phyloP scores from a whole-genome alignment of 2,797 vertebrate genomes.

The Prunella strophiata region DNA sequence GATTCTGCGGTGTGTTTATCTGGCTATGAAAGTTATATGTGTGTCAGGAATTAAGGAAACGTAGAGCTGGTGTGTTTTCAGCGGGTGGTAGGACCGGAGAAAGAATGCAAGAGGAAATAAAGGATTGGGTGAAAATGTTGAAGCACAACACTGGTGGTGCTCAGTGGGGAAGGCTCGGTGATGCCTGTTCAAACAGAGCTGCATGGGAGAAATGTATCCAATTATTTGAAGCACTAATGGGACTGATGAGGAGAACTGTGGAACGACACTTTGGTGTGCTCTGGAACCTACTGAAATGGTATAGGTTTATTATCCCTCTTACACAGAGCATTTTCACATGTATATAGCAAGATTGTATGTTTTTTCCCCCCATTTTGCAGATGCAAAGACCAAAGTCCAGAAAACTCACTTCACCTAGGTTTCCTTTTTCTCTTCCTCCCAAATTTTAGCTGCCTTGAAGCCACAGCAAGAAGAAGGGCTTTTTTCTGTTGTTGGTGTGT shows the following conservation, averaged over 20 bases:
- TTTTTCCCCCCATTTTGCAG: background rate
- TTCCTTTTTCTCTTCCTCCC: background rate
- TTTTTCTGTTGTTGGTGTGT: background rate
- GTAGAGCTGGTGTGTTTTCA: background rate
- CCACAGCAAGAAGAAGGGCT: background rate
- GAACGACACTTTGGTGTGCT: background rate
- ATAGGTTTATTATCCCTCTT: background rate
- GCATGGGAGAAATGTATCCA: background rate
- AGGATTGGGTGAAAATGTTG: background rate
- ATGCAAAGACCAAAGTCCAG: background rate
- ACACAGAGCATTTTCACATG: background rate
- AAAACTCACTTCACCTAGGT: background rate
- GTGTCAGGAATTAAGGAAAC: background rate
- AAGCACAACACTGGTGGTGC: background rate
- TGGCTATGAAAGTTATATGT: background rate
- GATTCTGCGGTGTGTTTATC: background rate
- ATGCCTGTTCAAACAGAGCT: background rate
- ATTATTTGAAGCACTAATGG: background rate
- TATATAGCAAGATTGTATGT: background rate
- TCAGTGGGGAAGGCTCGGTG: background rate
- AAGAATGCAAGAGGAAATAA: background rate
- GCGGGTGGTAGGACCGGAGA: background rate
- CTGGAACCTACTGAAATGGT: background rate
- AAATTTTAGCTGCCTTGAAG: background rate
- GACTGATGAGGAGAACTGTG: background rate